phyloP scores from a whole-genome alignment of 2,797 vertebrate genomes.

The Coluber constrictor region DNA sequence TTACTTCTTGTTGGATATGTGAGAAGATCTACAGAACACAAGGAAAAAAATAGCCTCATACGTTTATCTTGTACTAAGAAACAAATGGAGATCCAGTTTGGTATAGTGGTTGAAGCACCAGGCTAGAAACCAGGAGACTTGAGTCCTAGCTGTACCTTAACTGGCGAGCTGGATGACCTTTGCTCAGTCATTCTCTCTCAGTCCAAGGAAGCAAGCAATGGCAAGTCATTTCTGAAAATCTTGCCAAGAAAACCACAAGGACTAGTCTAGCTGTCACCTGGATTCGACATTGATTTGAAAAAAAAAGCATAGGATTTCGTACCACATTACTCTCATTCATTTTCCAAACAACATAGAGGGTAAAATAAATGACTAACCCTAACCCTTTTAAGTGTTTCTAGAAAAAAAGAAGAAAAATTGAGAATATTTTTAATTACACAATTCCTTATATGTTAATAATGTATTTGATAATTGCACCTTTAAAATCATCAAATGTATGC shows the following conservation, averaged over 20 bases:
- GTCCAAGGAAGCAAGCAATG: not conserved
- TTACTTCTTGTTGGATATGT: not conserved
- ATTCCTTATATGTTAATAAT: not conserved
- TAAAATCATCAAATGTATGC: not conserved
- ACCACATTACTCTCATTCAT: not conserved
- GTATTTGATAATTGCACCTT: not conserved
- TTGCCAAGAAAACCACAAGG: not conserved
- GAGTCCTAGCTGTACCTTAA: not conserved
- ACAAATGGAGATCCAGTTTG: not conserved
- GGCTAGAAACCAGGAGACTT: not conserved
- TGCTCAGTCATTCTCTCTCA: not conserved
- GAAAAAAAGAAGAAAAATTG: constrained; percentile 2
- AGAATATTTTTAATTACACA: constrained; percentile 2
- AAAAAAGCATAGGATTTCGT: not conserved
- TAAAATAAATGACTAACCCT: not conserved
- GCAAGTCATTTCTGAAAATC: not conserved
- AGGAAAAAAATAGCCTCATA: not conserved
- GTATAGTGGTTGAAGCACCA: not conserved
- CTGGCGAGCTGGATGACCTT: not conserved
- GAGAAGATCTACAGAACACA: constrained; percentile 7
- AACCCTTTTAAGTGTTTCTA: not conserved
- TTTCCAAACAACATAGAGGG: not conserved
- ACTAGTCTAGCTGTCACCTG: not conserved
- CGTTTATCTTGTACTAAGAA: not conserved
- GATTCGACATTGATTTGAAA: not conserved